Evolutionary conservation across 2,888 invertebrate genomes (phyloP).

Genomic region (Megalurothrips usitatus): DNA sequence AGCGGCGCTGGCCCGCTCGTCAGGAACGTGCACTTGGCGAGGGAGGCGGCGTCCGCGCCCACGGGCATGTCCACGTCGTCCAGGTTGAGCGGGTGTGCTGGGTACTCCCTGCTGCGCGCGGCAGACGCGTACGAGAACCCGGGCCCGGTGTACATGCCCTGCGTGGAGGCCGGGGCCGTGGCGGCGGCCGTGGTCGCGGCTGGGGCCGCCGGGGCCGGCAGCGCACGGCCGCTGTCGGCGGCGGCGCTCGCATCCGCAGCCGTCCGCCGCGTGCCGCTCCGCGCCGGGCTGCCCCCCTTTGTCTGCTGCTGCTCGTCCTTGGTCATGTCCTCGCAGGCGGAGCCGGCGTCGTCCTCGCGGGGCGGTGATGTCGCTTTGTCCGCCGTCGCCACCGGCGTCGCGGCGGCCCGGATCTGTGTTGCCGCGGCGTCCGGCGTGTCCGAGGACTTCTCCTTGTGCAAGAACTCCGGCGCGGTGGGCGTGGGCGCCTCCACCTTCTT

Average conservation of each 20-base stretch:
- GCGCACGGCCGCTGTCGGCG: too few relatives aligned
- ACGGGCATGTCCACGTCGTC: constrained; percentile 7
- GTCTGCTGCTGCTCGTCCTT: background rate
- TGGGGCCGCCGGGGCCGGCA: too few relatives aligned
- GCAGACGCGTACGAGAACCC: constrained; percentile 4
- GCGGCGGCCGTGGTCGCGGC: too few relatives aligned
- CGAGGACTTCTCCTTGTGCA: too few relatives aligned
- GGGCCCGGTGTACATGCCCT: background rate
- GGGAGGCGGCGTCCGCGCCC: constrained; percentile 15
- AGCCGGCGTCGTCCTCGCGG: background rate
- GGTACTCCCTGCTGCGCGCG: constrained; percentile 8
- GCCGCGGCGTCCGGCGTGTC: too few relatives aligned
- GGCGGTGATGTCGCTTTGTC: background rate
- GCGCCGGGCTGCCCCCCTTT: background rate
- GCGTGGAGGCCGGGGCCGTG: background rate
- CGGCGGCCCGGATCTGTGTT: too few relatives aligned
- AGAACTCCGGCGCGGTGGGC: background rate
- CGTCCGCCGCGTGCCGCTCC: too few relatives aligned
- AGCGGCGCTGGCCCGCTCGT: background rate
- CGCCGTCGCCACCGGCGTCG: background rate
- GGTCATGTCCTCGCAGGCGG: background rate
- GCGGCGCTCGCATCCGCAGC: too few relatives aligned
- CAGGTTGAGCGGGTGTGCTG: background rate
- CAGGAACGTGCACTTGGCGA: constrained; percentile 22
- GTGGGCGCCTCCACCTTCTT: too few relatives aligned